These are phyloP conservation scores for Coenobita brevimanus DNA, from an alignment of 1,140 invertebrate species.

Conservation along the genomic window DNA sequence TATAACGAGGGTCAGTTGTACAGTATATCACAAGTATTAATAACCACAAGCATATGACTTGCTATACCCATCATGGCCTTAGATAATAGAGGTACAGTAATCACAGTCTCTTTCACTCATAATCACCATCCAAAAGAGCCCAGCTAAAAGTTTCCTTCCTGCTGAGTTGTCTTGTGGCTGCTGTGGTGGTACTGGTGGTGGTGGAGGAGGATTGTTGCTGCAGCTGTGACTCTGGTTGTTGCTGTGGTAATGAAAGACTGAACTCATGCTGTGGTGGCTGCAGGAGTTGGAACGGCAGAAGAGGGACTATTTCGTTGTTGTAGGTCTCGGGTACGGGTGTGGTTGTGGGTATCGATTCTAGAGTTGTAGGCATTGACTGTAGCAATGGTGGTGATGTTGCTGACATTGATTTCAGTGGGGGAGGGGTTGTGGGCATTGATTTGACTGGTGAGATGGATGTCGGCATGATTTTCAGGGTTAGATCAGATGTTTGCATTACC, in stretches of 20 bases:
- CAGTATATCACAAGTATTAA: too few relatives aligned
- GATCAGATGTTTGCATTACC: too few relatives aligned
- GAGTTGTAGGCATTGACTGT: background rate
- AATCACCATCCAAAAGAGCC: constrained; percentile 36
- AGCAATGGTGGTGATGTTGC: background rate
- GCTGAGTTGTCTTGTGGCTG: constrained; percentile 5
- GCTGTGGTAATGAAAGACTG: background rate
- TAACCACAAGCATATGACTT: too few relatives aligned
- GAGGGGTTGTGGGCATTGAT: background rate
- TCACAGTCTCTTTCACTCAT: background rate
- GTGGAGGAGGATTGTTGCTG: too few relatives aligned
- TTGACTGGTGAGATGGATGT: background rate
- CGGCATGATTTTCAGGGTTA: too few relatives aligned
- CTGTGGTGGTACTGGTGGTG: background rate
- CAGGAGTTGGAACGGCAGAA: background rate
- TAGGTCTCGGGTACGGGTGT: background rate
- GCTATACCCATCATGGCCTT: too few relatives aligned
- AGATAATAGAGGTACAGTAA: background rate
- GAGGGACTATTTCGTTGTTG: constrained; percentile 31
- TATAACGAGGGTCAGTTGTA: too few relatives aligned
- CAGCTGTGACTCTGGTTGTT: too few relatives aligned
- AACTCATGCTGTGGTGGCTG: constrained; percentile 11
- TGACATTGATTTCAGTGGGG: constrained; percentile 14
- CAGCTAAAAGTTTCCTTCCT: constrained; percentile 64
- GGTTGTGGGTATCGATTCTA: background rate